These are phyloP conservation scores for Cervus canadensis DNA, from an alignment of 2,113 vertebrate species.

Conservation along the genomic window DNA sequence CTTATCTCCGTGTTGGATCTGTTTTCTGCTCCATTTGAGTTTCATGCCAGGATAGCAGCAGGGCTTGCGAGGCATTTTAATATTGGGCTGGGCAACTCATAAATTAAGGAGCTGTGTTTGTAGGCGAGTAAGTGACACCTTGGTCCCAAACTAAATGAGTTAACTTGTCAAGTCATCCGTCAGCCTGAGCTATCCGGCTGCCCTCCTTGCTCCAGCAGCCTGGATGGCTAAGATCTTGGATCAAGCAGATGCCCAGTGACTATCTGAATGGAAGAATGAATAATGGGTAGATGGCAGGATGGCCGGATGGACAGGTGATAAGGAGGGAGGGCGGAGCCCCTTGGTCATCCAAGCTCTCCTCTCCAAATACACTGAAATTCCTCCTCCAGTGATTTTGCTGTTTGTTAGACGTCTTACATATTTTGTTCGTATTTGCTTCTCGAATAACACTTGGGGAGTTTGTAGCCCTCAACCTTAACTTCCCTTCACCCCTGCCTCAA, in stretches of 20 bases:
- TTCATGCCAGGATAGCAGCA: not conserved
- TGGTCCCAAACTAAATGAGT: not conserved
- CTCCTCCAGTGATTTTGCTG: not conserved
- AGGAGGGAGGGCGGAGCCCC: no score
- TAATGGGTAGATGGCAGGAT: not conserved
- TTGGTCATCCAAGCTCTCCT: not conserved
- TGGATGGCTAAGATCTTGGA: not conserved
- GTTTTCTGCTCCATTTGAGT: not conserved
- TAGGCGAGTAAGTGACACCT: not conserved
- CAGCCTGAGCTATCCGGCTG: not conserved
- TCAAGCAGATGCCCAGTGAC: not conserved
- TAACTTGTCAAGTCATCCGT: not conserved
- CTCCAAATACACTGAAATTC: not conserved
- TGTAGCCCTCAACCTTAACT: not conserved
- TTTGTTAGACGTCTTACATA: not conserved
- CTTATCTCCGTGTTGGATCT: constrained; percentile 45
- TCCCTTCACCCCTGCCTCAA: not conserved
- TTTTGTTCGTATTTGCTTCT: not conserved
- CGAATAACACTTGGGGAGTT: not conserved
- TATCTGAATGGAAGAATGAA: not conserved
- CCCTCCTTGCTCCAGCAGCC: not conserved
- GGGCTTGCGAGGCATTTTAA: not conserved
- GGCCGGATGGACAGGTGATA: no score
- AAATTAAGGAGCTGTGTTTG: not conserved
- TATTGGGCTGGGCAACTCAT: not conserved